These are phyloP conservation scores for Eilema caniola DNA, from an alignment of 2,888 invertebrate species.

Conservation along the genomic window DNA sequence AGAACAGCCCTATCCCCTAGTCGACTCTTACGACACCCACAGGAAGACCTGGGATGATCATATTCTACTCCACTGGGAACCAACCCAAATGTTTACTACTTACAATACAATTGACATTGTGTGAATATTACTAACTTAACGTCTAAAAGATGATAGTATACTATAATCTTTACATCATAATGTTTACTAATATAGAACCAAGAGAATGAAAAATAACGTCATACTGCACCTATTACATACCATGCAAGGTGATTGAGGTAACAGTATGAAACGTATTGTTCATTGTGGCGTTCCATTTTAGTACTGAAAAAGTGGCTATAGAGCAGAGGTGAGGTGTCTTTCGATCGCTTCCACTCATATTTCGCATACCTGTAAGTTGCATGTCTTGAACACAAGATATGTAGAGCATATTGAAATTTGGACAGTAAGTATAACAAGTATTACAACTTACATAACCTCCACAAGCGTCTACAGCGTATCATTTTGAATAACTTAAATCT, in stretches of 20 bases:
- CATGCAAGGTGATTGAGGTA: too few species aligned
- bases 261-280: constrained; percentile 2
- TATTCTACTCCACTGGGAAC: too few species aligned
- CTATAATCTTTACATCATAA: background rate
- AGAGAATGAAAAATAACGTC: constrained; percentile 11
- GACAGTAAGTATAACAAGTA: too few species aligned
- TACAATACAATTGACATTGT: background rate
- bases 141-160: background rate
- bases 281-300: background rate
- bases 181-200: constrained; percentile 10
- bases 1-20: too few species aligned
- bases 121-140: background rate
- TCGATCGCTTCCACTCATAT: background rate
- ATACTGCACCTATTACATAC: constrained; percentile 5
- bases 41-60: too few species aligned
- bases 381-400: background rate
- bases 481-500: too few species aligned
- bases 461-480: too few species aligned
- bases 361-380: background rate
- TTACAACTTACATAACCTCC: too few species aligned
- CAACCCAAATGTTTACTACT: too few species aligned
- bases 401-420: too few species aligned
- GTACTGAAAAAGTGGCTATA: background rate
- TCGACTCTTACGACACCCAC: too few species aligned
- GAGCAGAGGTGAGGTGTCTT: background rate